These are phyloP conservation scores for Tragelaphus buxtoni DNA, from an alignment of 2,113 vertebrate species.

Conservation along the genomic window DNA sequence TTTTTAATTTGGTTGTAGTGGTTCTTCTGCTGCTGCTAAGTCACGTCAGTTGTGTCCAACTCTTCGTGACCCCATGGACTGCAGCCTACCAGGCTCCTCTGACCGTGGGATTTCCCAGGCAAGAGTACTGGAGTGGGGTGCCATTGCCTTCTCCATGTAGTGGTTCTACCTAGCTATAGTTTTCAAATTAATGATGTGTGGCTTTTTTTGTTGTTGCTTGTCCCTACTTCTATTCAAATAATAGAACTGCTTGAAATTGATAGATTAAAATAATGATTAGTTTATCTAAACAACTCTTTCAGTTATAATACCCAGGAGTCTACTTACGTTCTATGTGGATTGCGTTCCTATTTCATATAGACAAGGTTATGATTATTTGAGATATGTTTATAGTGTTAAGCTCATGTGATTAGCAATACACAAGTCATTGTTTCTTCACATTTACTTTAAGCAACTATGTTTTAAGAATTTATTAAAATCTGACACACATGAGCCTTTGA, in stretches of 20 bases:
- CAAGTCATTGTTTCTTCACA: neutral
- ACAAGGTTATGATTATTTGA: neutral
- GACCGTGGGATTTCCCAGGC: too few relatives aligned
- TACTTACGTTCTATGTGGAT: neutral
- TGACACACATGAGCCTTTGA: neutral
- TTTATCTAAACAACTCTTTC: neutral
- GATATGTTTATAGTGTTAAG: neutral
- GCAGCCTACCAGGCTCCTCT: too few relatives aligned
- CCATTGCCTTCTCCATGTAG: too few relatives aligned
- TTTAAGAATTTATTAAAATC: constrained; percentile 11
- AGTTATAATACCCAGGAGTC: neutral
- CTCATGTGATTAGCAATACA: neutral
- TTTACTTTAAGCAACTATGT: neutral
- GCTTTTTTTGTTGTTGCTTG: neutral
- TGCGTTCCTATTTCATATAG: neutral
- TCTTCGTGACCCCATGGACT: fast-evolving
- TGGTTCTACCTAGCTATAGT: too few relatives aligned
- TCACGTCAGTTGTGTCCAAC: fast-evolving
- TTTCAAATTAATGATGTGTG: too few relatives aligned
- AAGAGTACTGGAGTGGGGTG: too few relatives aligned
- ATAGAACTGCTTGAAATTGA: neutral
- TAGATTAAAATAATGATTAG: neutral
- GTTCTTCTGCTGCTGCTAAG: neutral
- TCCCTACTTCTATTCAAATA: neutral
- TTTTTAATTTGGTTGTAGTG: neutral